Base-by-base conservation (phyloP, 2,113 vertebrate species). In the Lophura nycthemera region DNA sequence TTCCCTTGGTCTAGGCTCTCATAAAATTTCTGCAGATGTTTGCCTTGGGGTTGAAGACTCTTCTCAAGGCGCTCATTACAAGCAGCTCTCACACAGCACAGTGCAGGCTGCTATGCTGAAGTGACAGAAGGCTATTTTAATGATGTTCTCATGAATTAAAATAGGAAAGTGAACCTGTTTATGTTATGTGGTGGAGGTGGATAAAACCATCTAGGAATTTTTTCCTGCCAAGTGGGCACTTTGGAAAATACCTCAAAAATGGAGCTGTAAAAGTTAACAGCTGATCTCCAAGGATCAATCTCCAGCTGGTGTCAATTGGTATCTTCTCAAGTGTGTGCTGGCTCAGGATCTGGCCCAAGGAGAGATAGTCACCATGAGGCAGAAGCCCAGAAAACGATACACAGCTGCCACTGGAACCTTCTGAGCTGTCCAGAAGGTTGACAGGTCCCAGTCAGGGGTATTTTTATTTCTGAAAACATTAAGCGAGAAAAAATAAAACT, bases 1-100 rank as follows among this genome's bases (percentile, higher is more conserved):
- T 74, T 89, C 36, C 67, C 63, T 82, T 63, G 43, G 40, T 76
- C 36, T 43, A 76, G 63, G 71, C 8, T 85, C 67, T 85, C 64
- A 59, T 47, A 85, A 94, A 89, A 19, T 42, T 76, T 80, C 24
- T 60, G 82, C 89, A 94, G 92, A 85, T 74, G 71, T 86, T 95
- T 91, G 72, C 72, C 60, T 93, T 76, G 32, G 38, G 79, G 50
- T 70, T 63, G 84, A 80, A 91, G 15, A 11, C 19, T 73, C 60
- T 79, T 89, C 64, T 66, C 42, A 73, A 76, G 78, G n/a, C 75
- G 43, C 16, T 84, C 15, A 29, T 17, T 16, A 24, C 36, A 61
- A 79, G 63, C 10, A 83, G 59, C 32, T 76, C 78, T 40, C 16
- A 61, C 2, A 0, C 30, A 88, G 69, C 9, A 19, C 2, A 66